Conservation (phyloP, 2,888 invertebrate species). For the Eupeodes luniger region DNA sequence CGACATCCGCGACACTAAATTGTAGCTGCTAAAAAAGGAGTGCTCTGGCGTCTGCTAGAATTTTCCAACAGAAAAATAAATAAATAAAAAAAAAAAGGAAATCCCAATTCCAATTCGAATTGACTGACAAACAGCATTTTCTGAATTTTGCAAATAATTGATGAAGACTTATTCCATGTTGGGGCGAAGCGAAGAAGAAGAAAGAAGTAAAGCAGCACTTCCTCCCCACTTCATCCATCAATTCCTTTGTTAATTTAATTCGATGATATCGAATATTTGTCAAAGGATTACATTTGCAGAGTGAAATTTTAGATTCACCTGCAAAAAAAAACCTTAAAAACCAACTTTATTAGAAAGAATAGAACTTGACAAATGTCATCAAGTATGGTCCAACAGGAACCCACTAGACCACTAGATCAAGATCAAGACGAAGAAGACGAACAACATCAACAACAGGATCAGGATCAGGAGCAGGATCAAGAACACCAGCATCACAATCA, state of each 20-base stretch:
- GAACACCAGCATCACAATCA: slow-evolving; percentile 29
- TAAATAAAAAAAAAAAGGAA: slow-evolving; percentile 50
- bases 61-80: slow-evolving; percentile 3
- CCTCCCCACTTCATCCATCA: background rate
- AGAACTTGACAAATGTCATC: slow-evolving; percentile 45
- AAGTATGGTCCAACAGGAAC: slow-evolving; percentile 78
- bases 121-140: slow-evolving; percentile 72
- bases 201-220: background rate
- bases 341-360: background rate
- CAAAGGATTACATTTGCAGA: slow-evolving; percentile 56
- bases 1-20: slow-evolving; percentile 74
- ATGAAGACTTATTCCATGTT: slow-evolving; percentile 58
- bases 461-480: slow-evolving; percentile 1
- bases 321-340: slow-evolving; percentile 38
- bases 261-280: slow-evolving; percentile 64
- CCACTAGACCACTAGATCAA: slow-evolving; percentile 60
- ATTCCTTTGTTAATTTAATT: slow-evolving; percentile 47
- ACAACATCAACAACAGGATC: slow-evolving; percentile 15
- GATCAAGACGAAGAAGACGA: slow-evolving; percentile 74
- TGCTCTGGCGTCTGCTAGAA: slow-evolving; percentile 64
- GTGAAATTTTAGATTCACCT: slow-evolving; percentile 55
- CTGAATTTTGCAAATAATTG: slow-evolving; percentile 45
- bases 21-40: slow-evolving; percentile 50
- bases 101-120: slow-evolving; percentile 49
- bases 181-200: slow-evolving; percentile 40